These are phyloP conservation scores for Lissocephala sabroskyi DNA, from an alignment of 2,888 invertebrate genomes.

Conservation along the genomic window DNA sequence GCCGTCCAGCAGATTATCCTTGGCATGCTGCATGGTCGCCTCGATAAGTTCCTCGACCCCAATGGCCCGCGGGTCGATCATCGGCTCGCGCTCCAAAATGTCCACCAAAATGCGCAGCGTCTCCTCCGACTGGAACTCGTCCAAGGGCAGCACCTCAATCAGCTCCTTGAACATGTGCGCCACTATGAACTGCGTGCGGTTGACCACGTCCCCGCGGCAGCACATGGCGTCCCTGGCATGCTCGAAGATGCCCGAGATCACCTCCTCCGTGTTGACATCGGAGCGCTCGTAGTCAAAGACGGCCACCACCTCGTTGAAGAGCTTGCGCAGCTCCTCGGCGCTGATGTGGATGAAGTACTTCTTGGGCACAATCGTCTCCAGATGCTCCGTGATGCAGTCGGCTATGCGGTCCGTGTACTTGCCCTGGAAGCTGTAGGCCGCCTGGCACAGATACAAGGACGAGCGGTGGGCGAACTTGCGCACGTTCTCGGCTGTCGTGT, in stretches of 20 bases:
- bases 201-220: slow-evolving; percentile 41
- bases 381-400: slow-evolving; percentile 61
- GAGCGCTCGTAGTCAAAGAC: slow-evolving; percentile 64
- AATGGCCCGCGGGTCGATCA: slow-evolving; percentile 62
- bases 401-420: slow-evolving; percentile 64
- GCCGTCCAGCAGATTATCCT: slow-evolving; percentile 64
- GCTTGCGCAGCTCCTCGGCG: slow-evolving; percentile 53
- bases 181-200: slow-evolving; percentile 60
- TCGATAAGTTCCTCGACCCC: slow-evolving; percentile 55
- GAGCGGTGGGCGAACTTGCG: slow-evolving; percentile 64
- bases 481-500: slow-evolving; percentile 55
- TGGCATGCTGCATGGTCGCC: slow-evolving; percentile 49
- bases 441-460: slow-evolving; percentile 65
- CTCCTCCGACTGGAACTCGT: slow-evolving; percentile 61
- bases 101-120: slow-evolving; percentile 49
- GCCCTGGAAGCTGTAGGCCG: slow-evolving; percentile 67
- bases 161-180: slow-evolving; percentile 58
- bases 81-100: slow-evolving; percentile 49
- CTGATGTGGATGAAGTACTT: slow-evolving; percentile 64
- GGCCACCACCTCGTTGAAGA: slow-evolving; percentile 64
- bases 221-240: slow-evolving; percentile 54
- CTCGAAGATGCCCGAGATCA: slow-evolving; percentile 61
- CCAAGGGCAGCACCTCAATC: slow-evolving; percentile 62
- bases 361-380: slow-evolving; percentile 65
- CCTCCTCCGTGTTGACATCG: slow-evolving; percentile 62